phyloP scores from a whole-genome alignment of 2,888 invertebrate genomes.

The Drosophila algonquin region DNA sequence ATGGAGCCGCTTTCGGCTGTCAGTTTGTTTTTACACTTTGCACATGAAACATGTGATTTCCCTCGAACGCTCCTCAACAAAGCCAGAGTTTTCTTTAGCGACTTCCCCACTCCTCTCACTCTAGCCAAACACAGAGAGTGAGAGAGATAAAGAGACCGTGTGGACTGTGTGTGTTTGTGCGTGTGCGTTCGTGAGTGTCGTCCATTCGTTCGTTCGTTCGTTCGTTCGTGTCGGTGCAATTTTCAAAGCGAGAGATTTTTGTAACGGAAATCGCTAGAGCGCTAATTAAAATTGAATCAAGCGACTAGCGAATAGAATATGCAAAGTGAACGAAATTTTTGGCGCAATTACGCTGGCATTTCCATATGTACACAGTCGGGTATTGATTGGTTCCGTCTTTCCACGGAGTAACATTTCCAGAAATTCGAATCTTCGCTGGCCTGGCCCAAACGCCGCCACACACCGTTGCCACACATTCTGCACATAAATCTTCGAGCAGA shows the following conservation, averaged over 20 bases:
- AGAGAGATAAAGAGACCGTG: not conserved
- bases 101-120: slow-evolving; percentile 44
- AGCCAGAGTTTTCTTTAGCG: slow-evolving; percentile 60
- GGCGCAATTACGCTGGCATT: not conserved
- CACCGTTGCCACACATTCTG: not conserved
- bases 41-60: slow-evolving; percentile 80
- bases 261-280: slow-evolving; percentile 56
- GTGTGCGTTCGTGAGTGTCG: slow-evolving; percentile 31
- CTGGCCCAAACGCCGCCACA: not conserved
- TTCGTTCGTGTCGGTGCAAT: slow-evolving; percentile 39
- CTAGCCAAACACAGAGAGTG: slow-evolving; percentile 7
- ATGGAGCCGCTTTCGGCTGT: slow-evolving; percentile 39
- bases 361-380: not conserved
- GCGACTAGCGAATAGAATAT: slow-evolving; percentile 12
- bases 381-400: slow-evolving; percentile 11
- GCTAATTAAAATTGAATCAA: slow-evolving; percentile 45
- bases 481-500: not conserved
- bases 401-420: not conserved
- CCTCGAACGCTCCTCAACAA: slow-evolving; percentile 54
- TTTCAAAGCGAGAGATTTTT: slow-evolving; percentile 38
- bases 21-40: slow-evolving; percentile 82
- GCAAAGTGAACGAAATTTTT: slow-evolving; percentile 31
- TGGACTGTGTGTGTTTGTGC: not conserved
- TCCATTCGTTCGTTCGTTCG: slow-evolving; percentile 18
- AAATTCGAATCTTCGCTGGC: not conserved